Evolutionary conservation across 2,113 vertebrate species (phyloP).

Genomic region (Triplophysa tibetana): DNA sequence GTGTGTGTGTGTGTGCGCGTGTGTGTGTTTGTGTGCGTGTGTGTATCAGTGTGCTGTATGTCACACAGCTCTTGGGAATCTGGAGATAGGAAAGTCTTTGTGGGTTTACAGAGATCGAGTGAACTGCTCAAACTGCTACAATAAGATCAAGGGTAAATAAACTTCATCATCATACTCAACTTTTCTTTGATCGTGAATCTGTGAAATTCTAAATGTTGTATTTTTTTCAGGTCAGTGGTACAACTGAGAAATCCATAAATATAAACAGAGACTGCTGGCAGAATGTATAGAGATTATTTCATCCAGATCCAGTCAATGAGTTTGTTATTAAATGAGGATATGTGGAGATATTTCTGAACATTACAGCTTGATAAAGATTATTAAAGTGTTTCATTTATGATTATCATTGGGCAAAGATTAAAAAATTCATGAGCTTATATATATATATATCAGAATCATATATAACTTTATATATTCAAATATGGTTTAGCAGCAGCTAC

Average conservation of each 20-base stretch:
- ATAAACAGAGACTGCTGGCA: not conserved
- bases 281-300: not conserved
- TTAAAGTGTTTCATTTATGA: not conserved
- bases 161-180: too few relatives aligned
- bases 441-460: not conserved
- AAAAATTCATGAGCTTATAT: not conserved
- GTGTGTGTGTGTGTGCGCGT: not conserved
- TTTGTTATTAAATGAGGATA: not conserved
- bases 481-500: too few relatives aligned
- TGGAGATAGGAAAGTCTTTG: slow-evolving; percentile 82
- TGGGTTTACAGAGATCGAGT: slow-evolving; percentile 81
- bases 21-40: not conserved
- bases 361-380: not conserved
- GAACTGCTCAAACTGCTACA: slow-evolving; percentile 80
- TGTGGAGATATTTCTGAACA: not conserved
- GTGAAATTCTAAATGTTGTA: too few relatives aligned
- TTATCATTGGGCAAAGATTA: not conserved
- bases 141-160: slow-evolving; percentile 73
- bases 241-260: not conserved
- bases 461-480: not conserved
- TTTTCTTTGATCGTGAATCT: too few relatives aligned
- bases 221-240: slow-evolving; percentile 33
- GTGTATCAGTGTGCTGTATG: slow-evolving; percentile 80
- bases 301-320: too few relatives aligned
- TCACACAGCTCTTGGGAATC: slow-evolving; percentile 72